Evolutionary conservation across 2,113 vertebrate genomes (phyloP).

Genomic region (Gnathonemus longibarbis): DNA sequence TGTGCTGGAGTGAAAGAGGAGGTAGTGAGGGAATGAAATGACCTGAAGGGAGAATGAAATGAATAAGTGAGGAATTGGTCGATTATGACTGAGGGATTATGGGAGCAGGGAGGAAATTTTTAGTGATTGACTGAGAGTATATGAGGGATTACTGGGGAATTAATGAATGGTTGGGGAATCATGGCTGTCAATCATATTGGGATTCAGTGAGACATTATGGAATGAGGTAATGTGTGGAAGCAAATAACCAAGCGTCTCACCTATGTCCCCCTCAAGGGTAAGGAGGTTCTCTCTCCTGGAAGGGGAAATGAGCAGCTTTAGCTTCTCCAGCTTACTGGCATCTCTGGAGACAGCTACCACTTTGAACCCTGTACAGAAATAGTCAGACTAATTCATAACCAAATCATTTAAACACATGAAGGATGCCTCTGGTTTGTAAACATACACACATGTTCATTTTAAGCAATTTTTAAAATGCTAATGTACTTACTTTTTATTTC

Average conservation of each 20-base stretch:
- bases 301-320: slow-evolving; percentile 54
- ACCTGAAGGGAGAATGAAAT: neutral
- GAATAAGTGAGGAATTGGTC: neutral
- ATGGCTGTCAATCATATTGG: neutral
- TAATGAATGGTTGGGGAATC: neutral
- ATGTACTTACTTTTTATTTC: neutral
- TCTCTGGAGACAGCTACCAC: slow-evolving; percentile 73
- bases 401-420: neutral
- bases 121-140: neutral
- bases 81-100: neutral
- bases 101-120: neutral
- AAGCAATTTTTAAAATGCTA: neutral
- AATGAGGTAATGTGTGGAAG: neutral
- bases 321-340: slow-evolving; percentile 55
- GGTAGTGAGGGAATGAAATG: neutral
- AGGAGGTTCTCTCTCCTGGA: slow-evolving; percentile 55
- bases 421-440: neutral
- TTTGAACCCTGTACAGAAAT: slow-evolving; percentile 53
- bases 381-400: neutral
- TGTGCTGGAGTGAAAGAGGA: neutral
- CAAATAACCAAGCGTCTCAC: slow-evolving; percentile 43
- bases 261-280: slow-evolving; percentile 66
- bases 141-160: neutral
- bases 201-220: neutral
- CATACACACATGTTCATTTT: neutral